These are phyloP conservation scores for Panzeria rudis DNA, from an alignment of 2,888 invertebrate species.

Conservation along the genomic window DNA sequence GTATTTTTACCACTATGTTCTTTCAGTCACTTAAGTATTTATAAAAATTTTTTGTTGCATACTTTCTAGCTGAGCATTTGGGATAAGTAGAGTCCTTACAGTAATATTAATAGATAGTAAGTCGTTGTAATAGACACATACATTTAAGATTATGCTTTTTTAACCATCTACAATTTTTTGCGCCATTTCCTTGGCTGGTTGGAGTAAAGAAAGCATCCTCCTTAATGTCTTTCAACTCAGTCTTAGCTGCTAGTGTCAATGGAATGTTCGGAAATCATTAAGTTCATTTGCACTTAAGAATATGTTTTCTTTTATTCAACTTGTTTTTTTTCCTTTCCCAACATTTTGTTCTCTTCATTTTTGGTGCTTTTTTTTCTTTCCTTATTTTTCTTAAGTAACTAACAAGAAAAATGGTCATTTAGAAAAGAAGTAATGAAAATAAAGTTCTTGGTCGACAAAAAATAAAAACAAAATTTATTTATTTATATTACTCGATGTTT, in stretches of 20 bases:
- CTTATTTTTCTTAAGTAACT: slow-evolving; percentile 48
- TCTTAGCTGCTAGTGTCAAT: slow-evolving; percentile 65
- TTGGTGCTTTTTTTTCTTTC: background rate
- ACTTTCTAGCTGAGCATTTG: slow-evolving; percentile 44
- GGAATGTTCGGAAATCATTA: slow-evolving; percentile 74
- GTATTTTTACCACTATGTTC: too few relatives aligned
- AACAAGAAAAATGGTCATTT: slow-evolving; percentile 61
- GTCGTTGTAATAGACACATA: slow-evolving; percentile 35
- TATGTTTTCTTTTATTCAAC: slow-evolving; percentile 63
- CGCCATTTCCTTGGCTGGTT: slow-evolving; percentile 48
- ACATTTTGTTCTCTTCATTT: slow-evolving; percentile 41
- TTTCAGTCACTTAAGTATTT: slow-evolving; percentile 18
- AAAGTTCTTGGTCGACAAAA: slow-evolving; percentile 41
- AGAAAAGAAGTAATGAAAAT: slow-evolving; percentile 47
- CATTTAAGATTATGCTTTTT: slow-evolving; percentile 25
- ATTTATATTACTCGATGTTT: slow-evolving; percentile 59
- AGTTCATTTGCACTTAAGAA: slow-evolving; percentile 73
- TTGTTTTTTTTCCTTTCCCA: slow-evolving; percentile 8
- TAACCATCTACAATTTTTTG: slow-evolving; percentile 17
- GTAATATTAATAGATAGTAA: slow-evolving; percentile 48
- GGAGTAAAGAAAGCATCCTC: slow-evolving; percentile 5
- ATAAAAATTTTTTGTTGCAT: slow-evolving; percentile 11
- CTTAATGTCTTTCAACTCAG: slow-evolving; percentile 22
- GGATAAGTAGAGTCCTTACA: slow-evolving; percentile 59
- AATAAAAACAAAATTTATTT: slow-evolving; percentile 37